phyloP scores from a whole-genome alignment of 2,888 invertebrate species.

The Hypomecis punctinalis region DNA sequence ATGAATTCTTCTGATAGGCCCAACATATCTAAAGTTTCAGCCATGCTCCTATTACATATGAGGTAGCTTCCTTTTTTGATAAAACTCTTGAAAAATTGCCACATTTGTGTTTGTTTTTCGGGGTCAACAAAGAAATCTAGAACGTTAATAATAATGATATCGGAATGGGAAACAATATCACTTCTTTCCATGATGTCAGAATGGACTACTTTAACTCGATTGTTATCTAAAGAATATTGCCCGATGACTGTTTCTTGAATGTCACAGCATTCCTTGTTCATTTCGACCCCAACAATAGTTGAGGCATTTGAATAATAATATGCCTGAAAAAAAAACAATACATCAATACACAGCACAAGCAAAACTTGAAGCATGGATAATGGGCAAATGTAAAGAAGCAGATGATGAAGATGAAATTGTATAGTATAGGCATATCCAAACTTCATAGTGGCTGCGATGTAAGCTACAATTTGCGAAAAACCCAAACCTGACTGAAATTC shows the following conservation, averaged over 20 bases:
- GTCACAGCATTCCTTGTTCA: slow-evolving; percentile 87
- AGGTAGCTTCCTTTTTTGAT: slow-evolving; percentile 84
- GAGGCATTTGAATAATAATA: slow-evolving; percentile 84
- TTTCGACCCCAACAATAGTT: slow-evolving; percentile 88
- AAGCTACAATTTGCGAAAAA: too few relatives aligned
- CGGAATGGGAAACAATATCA: slow-evolving; percentile 82
- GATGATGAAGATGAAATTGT: too few relatives aligned
- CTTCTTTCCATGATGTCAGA: slow-evolving; percentile 84
- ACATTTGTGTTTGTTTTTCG: slow-evolving; percentile 85
- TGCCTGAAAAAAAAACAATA: slow-evolving; percentile 75
- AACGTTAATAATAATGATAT: slow-evolving; percentile 88
- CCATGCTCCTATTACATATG: slow-evolving; percentile 85
- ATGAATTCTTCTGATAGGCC: slow-evolving; percentile 77
- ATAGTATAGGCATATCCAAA: too few relatives aligned
- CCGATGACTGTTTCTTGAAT: slow-evolving; percentile 85
- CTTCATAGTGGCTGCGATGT: too few relatives aligned
- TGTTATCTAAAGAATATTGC: slow-evolving; percentile 78
- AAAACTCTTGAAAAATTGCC: slow-evolving; percentile 84
- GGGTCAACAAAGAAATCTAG: slow-evolving; percentile 88
- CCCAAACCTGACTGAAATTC: too few relatives aligned
- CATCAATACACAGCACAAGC: not conserved
- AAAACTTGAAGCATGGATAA: too few relatives aligned
- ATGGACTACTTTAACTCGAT: slow-evolving; percentile 83
- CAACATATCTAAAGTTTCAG: slow-evolving; percentile 78
- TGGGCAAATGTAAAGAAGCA: too few relatives aligned